Percentiles rank a stretch among this genome's conserved stretches.
phyloP scores from a whole-genome alignment of 2,113 vertebrate genomes.

The Mustela lutreola region DNA sequence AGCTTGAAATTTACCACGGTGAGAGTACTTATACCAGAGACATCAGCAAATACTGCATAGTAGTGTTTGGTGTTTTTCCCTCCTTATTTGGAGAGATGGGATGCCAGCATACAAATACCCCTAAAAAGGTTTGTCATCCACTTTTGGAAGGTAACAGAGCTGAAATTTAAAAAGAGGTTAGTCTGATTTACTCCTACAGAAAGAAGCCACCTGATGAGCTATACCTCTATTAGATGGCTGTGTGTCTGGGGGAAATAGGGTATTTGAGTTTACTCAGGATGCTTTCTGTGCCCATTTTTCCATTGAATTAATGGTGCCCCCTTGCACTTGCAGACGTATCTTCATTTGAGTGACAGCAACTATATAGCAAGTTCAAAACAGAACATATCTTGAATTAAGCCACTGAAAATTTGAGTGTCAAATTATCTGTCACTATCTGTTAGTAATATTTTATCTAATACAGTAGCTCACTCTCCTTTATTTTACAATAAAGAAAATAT shows the following conservation, averaged over 20 bases:
- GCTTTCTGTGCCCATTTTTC: background rate
- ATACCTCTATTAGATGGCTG: background rate
- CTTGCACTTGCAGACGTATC: background rate
- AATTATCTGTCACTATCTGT: background rate
- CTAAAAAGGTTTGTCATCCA: background rate
- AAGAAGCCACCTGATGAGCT: background rate
- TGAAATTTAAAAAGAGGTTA: background rate
- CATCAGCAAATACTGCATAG: background rate
- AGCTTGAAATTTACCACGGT: background rate
- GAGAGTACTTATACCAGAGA: background rate
- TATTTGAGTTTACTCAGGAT: no score
- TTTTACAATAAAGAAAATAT: background rate
- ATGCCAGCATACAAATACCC: background rate
- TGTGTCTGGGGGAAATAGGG: accelerated
- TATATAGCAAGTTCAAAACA: background rate
- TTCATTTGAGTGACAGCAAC: background rate
- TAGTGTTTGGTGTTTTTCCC: background rate
- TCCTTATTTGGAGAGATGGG: background rate
- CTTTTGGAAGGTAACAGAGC: background rate
- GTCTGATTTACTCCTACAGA: background rate
- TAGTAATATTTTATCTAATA: background rate
- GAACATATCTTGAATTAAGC: background rate
- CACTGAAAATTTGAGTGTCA: background rate
- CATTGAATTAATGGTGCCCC: background rate
- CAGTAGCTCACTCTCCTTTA: background rate